Base-by-base conservation (phyloP, 2,888 invertebrate species). In the Ischnus inquisitorius region DNA sequence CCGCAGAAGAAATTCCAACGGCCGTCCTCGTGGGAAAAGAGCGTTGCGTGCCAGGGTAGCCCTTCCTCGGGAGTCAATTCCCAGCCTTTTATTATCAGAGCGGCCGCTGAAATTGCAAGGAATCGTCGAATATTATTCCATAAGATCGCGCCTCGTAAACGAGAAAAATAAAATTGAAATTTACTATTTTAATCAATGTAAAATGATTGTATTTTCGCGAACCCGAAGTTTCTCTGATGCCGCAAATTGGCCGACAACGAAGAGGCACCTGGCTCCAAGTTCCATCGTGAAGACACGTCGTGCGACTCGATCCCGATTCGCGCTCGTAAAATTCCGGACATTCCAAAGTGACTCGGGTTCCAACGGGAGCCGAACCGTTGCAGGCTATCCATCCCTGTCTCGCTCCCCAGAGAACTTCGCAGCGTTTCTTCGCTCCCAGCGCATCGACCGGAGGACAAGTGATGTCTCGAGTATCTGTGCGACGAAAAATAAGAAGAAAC, bases 41-140 rank as follows among this genome's bases (percentile, higher is more conserved):
- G 93, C 0, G 94, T 94, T 0, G 94, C 94, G 86, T 95, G 95
- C 95, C 95, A 96, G 0, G 95, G 95, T 76, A 93, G 92, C 0
- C 93, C 94, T 1, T 91, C 88, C 62, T 93, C 88, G 0, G 91
- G 72, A 1, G 82, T 74, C n/a, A 86, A 91, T 0, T 90, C 88
- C 86, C 94, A 89, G 0, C 94, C 94, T 5, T 94, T 92, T 41
- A 95, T 90, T 60, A 94, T 91, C 51, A 95, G 88, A 10, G 93
- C 79, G 0, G 84, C 81, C 3, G 76, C 90, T 90, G 71, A 71
- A 57, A 75, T 12, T n/a, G 25, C 3, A 62, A n/a, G 8, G 12
- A 41, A 39, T 16, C 41, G 22, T 48, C 1, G 65, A 25, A 46
- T n/a, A 68, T 57, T 43, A 57, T 64, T 10, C 25, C 2, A 25